These are phyloP conservation scores for Horisme vitalbata DNA, from an alignment of 2,888 invertebrate species.

Conservation along the genomic window DNA sequence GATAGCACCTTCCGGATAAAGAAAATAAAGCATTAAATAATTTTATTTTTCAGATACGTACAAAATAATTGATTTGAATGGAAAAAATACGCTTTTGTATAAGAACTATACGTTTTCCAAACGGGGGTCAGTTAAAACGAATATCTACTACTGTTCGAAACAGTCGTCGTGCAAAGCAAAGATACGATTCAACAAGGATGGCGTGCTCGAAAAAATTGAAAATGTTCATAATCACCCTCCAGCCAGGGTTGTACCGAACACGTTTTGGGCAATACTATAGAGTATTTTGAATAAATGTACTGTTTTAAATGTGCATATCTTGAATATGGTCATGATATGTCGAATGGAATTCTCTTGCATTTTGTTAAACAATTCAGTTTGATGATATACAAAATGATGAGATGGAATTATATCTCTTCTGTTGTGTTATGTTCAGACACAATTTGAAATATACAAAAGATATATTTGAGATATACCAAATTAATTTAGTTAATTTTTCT, in stretches of 20 bases:
- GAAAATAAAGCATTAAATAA: too few relatives aligned
- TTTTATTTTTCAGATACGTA: conserved; percentile 14
- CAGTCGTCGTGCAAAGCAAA: conserved; percentile 29
- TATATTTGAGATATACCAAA: too few relatives aligned
- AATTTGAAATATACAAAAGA: too few relatives aligned
- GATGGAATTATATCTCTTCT: too few relatives aligned
- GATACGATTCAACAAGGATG: conserved; percentile 25
- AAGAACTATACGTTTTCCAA: conserved; percentile 32
- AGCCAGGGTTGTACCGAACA: conserved; percentile 10
- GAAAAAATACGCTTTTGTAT: conserved; percentile 19
- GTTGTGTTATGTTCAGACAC: too few relatives aligned
- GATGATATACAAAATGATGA: too few relatives aligned
- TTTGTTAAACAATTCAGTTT: neutral
- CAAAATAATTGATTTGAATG: conserved; percentile 15
- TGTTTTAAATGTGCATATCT: too few relatives aligned
- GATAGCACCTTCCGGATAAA: too few relatives aligned
- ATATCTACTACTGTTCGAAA: conserved; percentile 35
- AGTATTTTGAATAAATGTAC: too few relatives aligned
- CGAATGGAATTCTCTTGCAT: too few relatives aligned
- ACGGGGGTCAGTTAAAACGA: conserved; percentile 1
- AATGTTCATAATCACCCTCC: conserved; percentile 29
- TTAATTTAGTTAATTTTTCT: too few relatives aligned
- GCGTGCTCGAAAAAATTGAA: conserved; percentile 15
- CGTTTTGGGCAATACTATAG: conserved; percentile 14
- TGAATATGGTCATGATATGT: too few relatives aligned